A percentile compares a stretch with the other conserved stretches of the same genome.
Conservation (phyloP, 2,797 vertebrate species). For the Macropodus opercularis region DNA sequence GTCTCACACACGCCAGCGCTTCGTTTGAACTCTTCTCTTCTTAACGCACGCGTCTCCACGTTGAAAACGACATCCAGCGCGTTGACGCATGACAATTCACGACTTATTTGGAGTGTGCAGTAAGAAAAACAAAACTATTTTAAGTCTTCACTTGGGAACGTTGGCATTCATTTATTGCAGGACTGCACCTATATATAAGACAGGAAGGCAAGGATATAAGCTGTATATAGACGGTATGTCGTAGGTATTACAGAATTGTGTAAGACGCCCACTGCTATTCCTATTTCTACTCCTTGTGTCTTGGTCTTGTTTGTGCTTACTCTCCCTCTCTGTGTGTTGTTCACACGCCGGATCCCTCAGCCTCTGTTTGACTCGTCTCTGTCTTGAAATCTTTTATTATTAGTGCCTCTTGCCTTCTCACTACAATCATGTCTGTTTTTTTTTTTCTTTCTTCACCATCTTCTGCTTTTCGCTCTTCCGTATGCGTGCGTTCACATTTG, state of each 20-base stretch:
- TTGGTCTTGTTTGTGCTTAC: neutral
- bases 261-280: conserved; percentile 9
- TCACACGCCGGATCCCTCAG: conserved; percentile 22
- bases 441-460: conserved; percentile 4
- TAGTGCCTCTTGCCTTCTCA: conserved; percentile 4
- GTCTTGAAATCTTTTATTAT: neutral
- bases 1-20: conserved; percentile 11
- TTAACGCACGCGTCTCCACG: neutral
- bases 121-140: no score
- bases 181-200: no score
- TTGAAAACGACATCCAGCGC: conserved; percentile 1
- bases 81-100: no score
- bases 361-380: conserved; percentile 7
- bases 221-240: neutral
- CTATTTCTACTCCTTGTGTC: conserved; percentile 2
- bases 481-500: conserved; percentile 35
- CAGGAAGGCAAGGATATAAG: neutral
- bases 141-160: no score
- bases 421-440: conserved; percentile 31
- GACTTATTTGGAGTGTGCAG: no score
- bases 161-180: no score
- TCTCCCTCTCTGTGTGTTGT: neutral
- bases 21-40: conserved; percentile 23
- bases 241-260: neutral
- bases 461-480: conserved; percentile 8